Conservation (phyloP, 2,888 invertebrate species). For the Drosophila koepferae region DNA sequence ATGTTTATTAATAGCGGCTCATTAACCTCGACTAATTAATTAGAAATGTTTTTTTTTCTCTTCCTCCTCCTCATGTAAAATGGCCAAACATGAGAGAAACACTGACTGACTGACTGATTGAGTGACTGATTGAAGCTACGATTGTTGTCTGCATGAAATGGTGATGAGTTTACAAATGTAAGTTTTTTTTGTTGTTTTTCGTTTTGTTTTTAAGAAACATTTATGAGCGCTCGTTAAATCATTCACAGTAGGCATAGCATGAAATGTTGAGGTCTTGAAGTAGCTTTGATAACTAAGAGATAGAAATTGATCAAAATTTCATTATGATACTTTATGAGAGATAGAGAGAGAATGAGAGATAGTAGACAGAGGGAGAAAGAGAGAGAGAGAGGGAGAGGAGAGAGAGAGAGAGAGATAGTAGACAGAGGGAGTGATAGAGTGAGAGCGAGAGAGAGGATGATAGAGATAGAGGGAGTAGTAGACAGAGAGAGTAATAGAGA, state of each 20-base stretch:
- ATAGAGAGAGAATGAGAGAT: background rate
- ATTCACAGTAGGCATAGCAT: conserved; percentile 39
- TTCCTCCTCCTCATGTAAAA: conserved; percentile 13
- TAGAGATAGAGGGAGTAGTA: no score
- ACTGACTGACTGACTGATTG: conserved; percentile 29
- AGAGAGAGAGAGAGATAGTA: no score
- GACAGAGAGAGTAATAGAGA: background rate
- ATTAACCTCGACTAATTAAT: conserved; percentile 78
- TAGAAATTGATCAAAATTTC: background rate
- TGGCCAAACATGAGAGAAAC: conserved; percentile 31
- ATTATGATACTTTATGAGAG: background rate
- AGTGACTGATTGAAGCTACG: conserved; percentile 14
- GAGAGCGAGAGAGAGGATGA: no score
- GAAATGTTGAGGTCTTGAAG: background rate
- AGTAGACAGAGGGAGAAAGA: background rate
- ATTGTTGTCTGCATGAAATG: conserved; percentile 33
- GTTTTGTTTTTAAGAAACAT: conserved; percentile 52
- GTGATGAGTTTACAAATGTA: conserved; percentile 75
- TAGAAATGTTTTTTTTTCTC: conserved; percentile 54
- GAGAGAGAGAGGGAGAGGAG: no score
- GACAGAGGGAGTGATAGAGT: no score
- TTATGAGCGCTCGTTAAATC: conserved; percentile 71
- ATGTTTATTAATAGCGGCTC: conserved; percentile 74
- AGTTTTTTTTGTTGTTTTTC: conserved; percentile 6
- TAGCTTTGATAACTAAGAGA: background rate